A percentile compares a stretch with the other conserved stretches of the same genome.
These are phyloP conservation scores for Hippocampus kuda DNA, from an alignment of 2,797 vertebrate genomes.

Conservation along the genomic window DNA sequence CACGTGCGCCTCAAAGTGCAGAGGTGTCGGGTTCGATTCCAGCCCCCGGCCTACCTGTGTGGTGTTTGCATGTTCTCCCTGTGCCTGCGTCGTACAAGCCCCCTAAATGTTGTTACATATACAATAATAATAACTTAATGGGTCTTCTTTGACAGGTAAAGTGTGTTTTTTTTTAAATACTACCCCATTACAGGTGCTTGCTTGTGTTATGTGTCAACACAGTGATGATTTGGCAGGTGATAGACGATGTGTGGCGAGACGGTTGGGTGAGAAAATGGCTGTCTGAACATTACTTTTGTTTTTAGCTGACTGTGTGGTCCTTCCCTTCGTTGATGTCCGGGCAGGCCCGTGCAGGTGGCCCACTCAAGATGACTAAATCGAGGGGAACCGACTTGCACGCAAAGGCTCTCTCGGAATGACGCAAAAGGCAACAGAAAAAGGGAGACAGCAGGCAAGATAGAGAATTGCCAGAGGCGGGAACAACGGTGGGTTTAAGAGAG, in stretches of 20 bases:
- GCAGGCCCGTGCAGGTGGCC: slow-evolving; percentile 8
- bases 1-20: no score
- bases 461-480: neutral
- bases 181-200: slow-evolving; percentile 44
- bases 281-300: neutral
- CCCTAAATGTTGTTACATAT: no score
- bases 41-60: no score
- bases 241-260: no score
- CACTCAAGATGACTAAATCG: slow-evolving; percentile 1
- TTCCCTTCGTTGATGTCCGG: neutral
- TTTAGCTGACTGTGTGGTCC: slow-evolving; percentile 2
- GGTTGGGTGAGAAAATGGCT: neutral
- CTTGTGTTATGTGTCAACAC: slow-evolving; percentile 36
- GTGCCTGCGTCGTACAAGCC: no score
- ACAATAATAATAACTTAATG: no score
- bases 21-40: no score
- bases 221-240: slow-evolving; percentile 28
- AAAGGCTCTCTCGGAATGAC: slow-evolving; percentile 27
- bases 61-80: no score
- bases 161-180: slow-evolving; percentile 16
- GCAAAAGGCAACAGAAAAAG: slow-evolving; percentile 34
- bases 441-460: neutral
- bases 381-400: slow-evolving; percentile 7
- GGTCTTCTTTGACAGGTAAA: no score
- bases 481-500: neutral